Percentiles rank a stretch among this genome's conserved stretches.
Evolutionary conservation across 2,888 invertebrate genomes (phyloP).

Genomic region (Odontocolon sp.): DNA sequence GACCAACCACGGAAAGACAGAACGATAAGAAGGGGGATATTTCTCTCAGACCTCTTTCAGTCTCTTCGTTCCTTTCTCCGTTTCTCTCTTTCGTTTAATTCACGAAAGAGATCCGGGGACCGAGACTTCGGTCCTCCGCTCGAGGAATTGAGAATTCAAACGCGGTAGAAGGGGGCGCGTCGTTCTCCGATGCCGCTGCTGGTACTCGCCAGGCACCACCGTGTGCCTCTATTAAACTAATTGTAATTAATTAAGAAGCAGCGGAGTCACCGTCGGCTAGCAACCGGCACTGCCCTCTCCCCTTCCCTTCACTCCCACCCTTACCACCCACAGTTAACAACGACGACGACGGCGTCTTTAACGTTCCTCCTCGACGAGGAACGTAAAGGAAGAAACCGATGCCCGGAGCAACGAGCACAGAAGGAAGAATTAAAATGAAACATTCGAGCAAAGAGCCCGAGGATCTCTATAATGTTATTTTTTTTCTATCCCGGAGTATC

Average conservation of each 20-base stretch:
- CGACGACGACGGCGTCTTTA: neutral
- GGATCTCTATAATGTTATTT: too few species aligned
- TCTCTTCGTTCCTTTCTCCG: neutral
- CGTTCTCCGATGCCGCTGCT: conserved; percentile 2
- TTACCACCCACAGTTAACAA: neutral
- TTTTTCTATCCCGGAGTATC: too few species aligned
- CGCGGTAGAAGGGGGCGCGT: conserved; percentile 22
- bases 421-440: too few species aligned
- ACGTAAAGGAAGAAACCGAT: too few species aligned
- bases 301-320: neutral
- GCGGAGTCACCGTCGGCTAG: conserved; percentile 51
- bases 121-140: conserved; percentile 10
- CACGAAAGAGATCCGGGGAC: conserved; percentile 15
- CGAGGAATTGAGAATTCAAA: conserved; percentile 55
- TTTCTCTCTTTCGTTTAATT: conserved; percentile 21
- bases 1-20: conserved; percentile 16
- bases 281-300: neutral
- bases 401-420: too few species aligned
- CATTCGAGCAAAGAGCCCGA: too few species aligned
- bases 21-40: conserved; percentile 27
- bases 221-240: conserved; percentile 77
- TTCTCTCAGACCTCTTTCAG: conserved; percentile 9
- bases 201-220: conserved; percentile 43
- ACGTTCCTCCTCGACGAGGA: too few species aligned
- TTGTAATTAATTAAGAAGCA: conserved; percentile 79